Evolutionary conservation across 2,888 invertebrate species (phyloP).

Genomic region (Strigamia maritima): DNA sequence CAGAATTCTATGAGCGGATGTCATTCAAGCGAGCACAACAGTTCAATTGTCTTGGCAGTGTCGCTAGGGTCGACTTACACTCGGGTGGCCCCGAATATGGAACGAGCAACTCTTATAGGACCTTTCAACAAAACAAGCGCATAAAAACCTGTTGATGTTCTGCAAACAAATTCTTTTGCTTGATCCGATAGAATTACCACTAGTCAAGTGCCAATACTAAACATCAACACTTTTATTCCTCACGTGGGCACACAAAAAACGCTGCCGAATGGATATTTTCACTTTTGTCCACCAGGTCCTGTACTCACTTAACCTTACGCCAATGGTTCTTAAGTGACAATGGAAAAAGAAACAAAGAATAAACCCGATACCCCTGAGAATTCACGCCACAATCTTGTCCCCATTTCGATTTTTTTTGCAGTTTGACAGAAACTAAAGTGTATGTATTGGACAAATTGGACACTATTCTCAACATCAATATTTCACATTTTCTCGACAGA

Average conservation of each 20-base stretch:
- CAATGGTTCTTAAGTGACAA: not conserved
- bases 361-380: conserved; percentile 1
- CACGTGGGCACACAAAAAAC: not conserved
- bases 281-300: not conserved
- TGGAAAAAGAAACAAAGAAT: not conserved
- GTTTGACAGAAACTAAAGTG: conserved; percentile 13
- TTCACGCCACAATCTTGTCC: conserved; percentile 5
- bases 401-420: not conserved
- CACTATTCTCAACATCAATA: not conserved
- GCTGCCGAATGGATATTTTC: conserved; percentile 13
- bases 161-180: conserved; percentile 28
- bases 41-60: conserved; percentile 28
- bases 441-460: not conserved
- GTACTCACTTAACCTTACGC: not conserved
- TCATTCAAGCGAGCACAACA: conserved; percentile 32
- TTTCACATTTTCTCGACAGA: not conserved
- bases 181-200: conserved; percentile 3
- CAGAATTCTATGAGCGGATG: conserved; percentile 28
- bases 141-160: conserved; percentile 28
- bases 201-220: conserved; percentile 7
- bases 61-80: conserved; percentile 30
- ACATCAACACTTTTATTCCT: conserved; percentile 17
- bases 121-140: conserved; percentile 1
- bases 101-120: not conserved
- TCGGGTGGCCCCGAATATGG: conserved; percentile 21